Conservation (phyloP, 2,888 invertebrate genomes). For the Netelia fuscicornis region DNA sequence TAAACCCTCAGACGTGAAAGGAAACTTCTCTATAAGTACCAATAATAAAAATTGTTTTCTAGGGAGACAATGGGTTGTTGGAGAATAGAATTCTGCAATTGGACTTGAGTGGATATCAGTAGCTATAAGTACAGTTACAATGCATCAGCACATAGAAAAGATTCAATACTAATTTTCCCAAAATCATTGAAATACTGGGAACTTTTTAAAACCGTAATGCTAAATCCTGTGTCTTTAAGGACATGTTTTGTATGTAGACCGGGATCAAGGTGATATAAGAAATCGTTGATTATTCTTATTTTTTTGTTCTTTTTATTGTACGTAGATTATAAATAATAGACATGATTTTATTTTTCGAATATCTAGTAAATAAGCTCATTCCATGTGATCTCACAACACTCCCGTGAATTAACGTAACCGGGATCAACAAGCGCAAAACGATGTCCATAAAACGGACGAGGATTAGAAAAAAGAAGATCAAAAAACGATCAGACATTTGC, state of each 20-base stretch:
- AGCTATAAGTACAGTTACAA: neutral
- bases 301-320: slow-evolving; percentile 32
- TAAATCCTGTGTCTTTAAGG: neutral
- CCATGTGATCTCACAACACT: neutral
- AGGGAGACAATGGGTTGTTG: neutral
- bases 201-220: neutral
- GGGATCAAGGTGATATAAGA: neutral
- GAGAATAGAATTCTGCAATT: neutral
- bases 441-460: neutral
- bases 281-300: slow-evolving; percentile 34
- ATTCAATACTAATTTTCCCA: neutral
- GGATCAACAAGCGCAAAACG: neutral
- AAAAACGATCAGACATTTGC: slow-evolving; percentile 20
- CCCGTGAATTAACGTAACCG: neutral
- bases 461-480: slow-evolving; percentile 17
- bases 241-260: neutral
- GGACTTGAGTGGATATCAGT: neutral
- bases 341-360: slow-evolving; percentile 24
- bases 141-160: neutral
- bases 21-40: too few relatives aligned
- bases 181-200: slow-evolving; percentile 8
- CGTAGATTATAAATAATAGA: slow-evolving; percentile 46
- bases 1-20: too few relatives aligned
- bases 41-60: neutral
- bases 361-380: slow-evolving; percentile 26